Evolutionary conservation across 2,888 invertebrate species (phyloP).

Genomic region (Luperina nickerlii): DNA sequence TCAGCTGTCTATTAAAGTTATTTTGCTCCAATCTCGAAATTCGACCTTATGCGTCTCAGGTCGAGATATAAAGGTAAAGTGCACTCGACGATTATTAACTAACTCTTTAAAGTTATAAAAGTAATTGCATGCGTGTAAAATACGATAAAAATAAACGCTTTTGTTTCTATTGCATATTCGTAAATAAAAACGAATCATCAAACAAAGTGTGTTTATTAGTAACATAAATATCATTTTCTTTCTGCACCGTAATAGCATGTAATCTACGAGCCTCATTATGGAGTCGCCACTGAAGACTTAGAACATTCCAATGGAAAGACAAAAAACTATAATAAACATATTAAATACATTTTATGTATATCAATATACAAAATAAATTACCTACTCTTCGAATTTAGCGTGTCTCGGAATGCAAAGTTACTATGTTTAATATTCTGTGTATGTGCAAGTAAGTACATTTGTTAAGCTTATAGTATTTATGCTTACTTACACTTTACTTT

Average conservation of each 20-base stretch:
- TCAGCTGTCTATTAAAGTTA: too few relatives aligned
- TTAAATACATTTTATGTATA: constrained; percentile 31
- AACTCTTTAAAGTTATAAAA: constrained; percentile 9
- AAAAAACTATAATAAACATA: constrained; percentile 42
- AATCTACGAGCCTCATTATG: constrained; percentile 52
- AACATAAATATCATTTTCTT: constrained; percentile 48
- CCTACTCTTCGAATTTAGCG: constrained; percentile 26
- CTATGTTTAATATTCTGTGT: constrained; percentile 55
- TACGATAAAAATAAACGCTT: constrained; percentile 7
- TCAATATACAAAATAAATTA: constrained; percentile 38
- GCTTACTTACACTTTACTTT: too few relatives aligned
- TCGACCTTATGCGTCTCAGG: too few relatives aligned
- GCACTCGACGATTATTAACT: not conserved
- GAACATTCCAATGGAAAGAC: constrained; percentile 44
- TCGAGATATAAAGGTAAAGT: not conserved
- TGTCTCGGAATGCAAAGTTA: constrained; percentile 48
- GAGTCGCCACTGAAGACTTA: constrained; percentile 38
- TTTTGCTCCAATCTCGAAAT: too few relatives aligned
- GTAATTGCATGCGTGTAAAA: constrained; percentile 1
- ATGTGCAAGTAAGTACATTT: constrained; percentile 32
- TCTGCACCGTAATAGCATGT: constrained; percentile 48
- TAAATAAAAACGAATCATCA: constrained; percentile 30
- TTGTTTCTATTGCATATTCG: constrained; percentile 18
- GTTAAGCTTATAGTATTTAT: too few relatives aligned
- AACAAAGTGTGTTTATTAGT: constrained; percentile 41